phyloP scores from a whole-genome alignment of 2,888 invertebrate genomes.

The Brenthis daphne region DNA sequence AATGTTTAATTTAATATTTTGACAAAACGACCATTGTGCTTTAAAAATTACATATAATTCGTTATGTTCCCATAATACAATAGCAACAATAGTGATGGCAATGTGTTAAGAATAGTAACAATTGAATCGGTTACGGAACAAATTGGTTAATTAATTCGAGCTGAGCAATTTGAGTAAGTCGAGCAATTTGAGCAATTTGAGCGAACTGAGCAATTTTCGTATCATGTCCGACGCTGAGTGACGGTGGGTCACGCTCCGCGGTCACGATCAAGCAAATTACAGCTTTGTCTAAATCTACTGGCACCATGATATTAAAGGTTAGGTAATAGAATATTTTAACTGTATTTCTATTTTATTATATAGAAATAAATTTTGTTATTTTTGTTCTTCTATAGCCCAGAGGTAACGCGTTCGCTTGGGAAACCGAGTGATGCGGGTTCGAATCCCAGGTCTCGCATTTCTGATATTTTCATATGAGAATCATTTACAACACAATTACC shows the following conservation, averaged over 20 bases:
- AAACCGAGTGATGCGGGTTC: no score
- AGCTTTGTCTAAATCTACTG: conserved; percentile 22
- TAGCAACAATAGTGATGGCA: neutral
- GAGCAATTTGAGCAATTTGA: conserved; percentile 49
- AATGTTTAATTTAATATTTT: conserved; percentile 6
- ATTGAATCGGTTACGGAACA: conserved; percentile 66
- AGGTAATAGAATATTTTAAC: conserved; percentile 1
- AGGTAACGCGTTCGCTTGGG: no score
- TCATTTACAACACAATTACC: no score
- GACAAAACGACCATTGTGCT: conserved; percentile 14
- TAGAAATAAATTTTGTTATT: neutral
- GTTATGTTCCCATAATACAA: conserved; percentile 7
- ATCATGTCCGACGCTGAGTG: conserved; percentile 57
- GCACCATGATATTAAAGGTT: conserved; percentile 15
- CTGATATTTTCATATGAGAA: no score
- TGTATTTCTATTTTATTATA: conserved; percentile 4
- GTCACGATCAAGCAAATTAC: conserved; percentile 41
- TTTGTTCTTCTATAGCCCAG: no score
- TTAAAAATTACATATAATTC: conserved; percentile 1
- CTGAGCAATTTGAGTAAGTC: conserved; percentile 49
- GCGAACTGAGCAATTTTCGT: conserved; percentile 53
- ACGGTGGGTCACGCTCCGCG: conserved; percentile 46
- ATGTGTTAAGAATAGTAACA: conserved; percentile 32
- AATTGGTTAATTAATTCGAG: conserved; percentile 69
- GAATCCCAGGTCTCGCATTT: no score